Base-by-base conservation (phyloP, 2,888 invertebrate species). In the Eucriotettix oculatus region DNA sequence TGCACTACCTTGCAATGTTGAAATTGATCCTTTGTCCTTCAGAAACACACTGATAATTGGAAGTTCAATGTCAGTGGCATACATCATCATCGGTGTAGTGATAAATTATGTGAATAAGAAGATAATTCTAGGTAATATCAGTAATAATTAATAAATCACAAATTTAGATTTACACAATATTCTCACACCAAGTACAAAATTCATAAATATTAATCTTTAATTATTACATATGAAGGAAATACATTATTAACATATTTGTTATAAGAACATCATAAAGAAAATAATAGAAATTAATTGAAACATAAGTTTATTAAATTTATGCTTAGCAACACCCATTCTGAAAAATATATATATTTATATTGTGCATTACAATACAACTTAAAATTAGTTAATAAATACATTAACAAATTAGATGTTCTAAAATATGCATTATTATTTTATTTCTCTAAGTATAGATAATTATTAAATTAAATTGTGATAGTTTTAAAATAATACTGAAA, bases 1-100 rank as follows among this genome's bases (percentile, higher is more conserved):
- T n/a, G n/a, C n/a, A n/a, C n/a, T n/a, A 5, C 29, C 48, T 14
- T 48, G 48, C 48, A 48, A 3, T 14, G 9, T 17, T 11, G 16
- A 42, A 9, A 57, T 65, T 10, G 59, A 60, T 44, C 58, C 60
- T 3, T 40, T 52, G 11, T 61, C 62, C 10, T 65, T 64, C 54
- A 54, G 59, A 41, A 65, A 64, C 42, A 62, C 62, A 10, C 42
- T 63, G 29, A 61, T 64, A 16, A 62, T 61, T 12, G 65, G 64
- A 14, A 59, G 52, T 16, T 48, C 61, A 1, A 61, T 62, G 53
- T 60, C 63, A 10, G 17, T 60, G 1, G 62, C 62, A 7, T 62
- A 57, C 44, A 55, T 62, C 7, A 48, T 60, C 2, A 60, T 63
- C 12, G 60, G 62, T 16, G 56, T 61, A 16, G 17, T 65, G 12